phyloP scores from a whole-genome alignment of 2,888 invertebrate genomes.

The Brachyopa scutellaris region DNA sequence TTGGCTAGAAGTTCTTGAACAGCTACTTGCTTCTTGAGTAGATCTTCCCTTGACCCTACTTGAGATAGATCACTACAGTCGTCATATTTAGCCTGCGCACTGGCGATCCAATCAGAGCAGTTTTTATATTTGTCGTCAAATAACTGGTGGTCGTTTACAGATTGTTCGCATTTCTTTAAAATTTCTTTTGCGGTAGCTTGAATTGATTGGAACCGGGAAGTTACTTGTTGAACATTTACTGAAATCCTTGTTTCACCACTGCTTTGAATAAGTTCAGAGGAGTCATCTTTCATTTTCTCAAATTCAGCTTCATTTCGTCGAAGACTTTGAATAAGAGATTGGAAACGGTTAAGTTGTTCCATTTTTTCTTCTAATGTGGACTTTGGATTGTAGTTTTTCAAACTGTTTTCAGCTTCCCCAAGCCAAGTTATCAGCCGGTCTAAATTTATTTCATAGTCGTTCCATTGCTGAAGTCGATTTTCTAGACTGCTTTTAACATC shows the following conservation, averaged over 20 bases:
- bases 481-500: slow-evolving; percentile 91
- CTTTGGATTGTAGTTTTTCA: slow-evolving; percentile 92
- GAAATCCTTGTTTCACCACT: slow-evolving; percentile 94
- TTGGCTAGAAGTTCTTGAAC: slow-evolving; percentile 89
- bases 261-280: slow-evolving; percentile 91
- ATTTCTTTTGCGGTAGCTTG: slow-evolving; percentile 94
- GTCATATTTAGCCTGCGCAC: slow-evolving; percentile 88
- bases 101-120: slow-evolving; percentile 90
- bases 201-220: slow-evolving; percentile 94
- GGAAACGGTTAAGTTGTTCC: slow-evolving; percentile 94
- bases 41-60: slow-evolving; percentile 86
- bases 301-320: slow-evolving; percentile 93
- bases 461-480: slow-evolving; percentile 94
- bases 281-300: slow-evolving; percentile 92
- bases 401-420: slow-evolving; percentile 90
- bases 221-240: slow-evolving; percentile 93
- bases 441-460: slow-evolving; percentile 93
- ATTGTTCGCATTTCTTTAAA: slow-evolving; percentile 95
- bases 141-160: slow-evolving; percentile 89
- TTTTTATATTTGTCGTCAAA: slow-evolving; percentile 93
- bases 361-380: slow-evolving; percentile 94
- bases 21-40: slow-evolving; percentile 87
- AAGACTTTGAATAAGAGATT: slow-evolving; percentile 90
- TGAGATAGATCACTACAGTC: slow-evolving; percentile 85
- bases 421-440: slow-evolving; percentile 93